Evolutionary conservation across 2,797 vertebrate genomes (phyloP).

Genomic region (Crocodylus rhombifer): DNA sequence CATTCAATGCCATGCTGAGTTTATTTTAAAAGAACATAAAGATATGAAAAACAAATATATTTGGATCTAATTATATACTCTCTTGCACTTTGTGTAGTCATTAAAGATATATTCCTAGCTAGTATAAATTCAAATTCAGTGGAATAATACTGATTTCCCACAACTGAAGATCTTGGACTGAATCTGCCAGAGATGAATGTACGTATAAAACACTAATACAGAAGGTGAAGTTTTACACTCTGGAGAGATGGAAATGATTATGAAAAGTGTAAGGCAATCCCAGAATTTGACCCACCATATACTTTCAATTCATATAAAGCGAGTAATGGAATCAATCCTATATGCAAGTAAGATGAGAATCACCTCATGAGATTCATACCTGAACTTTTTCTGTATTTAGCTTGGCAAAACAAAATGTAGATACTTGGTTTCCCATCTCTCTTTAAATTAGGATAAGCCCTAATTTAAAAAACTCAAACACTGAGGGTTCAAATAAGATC

Average conservation of each 20-base stretch:
- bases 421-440: neutral
- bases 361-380: neutral
- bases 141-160: neutral
- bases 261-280: constrained; percentile 9
- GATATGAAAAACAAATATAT: neutral
- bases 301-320: neutral
- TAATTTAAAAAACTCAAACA: neutral
- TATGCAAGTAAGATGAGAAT: neutral
- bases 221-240: neutral
- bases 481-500: neutral
- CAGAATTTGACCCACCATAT: neutral
- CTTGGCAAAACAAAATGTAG: neutral
- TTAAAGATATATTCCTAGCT: neutral
- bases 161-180: neutral
- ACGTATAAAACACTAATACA: neutral
- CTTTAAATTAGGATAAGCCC: neutral
- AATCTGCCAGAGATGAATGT: too few relatives aligned
- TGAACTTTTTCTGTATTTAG: neutral
- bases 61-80: neutral
- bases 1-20: neutral
- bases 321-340: neutral
- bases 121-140: neutral
- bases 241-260: neutral
- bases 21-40: neutral
- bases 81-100: neutral